phyloP scores from a whole-genome alignment of 2,113 vertebrate species.

The Gavialis gangeticus region DNA sequence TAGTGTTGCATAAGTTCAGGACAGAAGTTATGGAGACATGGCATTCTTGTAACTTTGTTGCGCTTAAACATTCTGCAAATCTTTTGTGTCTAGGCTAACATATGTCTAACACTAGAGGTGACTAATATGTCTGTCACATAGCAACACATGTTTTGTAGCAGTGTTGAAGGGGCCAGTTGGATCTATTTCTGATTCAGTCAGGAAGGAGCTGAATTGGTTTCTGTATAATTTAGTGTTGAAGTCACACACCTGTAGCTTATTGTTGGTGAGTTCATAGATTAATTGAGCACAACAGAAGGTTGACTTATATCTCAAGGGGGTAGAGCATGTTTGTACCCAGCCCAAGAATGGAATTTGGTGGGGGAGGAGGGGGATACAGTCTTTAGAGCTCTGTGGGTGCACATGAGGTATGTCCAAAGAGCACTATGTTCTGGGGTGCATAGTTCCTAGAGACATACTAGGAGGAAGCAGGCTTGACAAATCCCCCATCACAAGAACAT shows the following conservation, averaged over 20 bases:
- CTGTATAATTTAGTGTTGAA: conserved; percentile 7
- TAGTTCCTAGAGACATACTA: not conserved
- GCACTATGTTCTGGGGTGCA: not conserved
- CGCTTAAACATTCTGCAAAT: conserved; percentile 28
- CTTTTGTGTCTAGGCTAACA: conserved; percentile 11
- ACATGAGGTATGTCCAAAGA: not conserved
- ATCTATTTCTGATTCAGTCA: conserved; percentile 62
- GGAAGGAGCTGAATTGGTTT: not conserved
- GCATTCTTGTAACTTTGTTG: conserved; percentile 32
- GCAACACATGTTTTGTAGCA: conserved; percentile 37
- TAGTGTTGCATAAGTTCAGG: not conserved
- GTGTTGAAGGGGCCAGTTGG: conserved; percentile 53
- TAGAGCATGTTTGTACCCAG: not conserved
- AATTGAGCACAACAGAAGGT: not conserved
- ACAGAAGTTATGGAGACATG: not conserved
- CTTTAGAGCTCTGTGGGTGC: not conserved
- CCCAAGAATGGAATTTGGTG: not conserved
- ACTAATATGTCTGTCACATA: conserved; percentile 34
- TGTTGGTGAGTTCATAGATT: not conserved
- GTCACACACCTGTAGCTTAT: conserved; percentile 16
- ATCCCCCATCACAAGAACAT: no score
- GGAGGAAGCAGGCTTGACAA: not conserved
- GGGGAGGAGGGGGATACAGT: not conserved
- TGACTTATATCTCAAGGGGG: not conserved
- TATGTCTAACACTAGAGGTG: conserved; percentile 38